A percentile compares a stretch with the other conserved stretches of the same genome.
phyloP scores from a whole-genome alignment of 2,797 vertebrate species.

The Vespertilio murinus region DNA sequence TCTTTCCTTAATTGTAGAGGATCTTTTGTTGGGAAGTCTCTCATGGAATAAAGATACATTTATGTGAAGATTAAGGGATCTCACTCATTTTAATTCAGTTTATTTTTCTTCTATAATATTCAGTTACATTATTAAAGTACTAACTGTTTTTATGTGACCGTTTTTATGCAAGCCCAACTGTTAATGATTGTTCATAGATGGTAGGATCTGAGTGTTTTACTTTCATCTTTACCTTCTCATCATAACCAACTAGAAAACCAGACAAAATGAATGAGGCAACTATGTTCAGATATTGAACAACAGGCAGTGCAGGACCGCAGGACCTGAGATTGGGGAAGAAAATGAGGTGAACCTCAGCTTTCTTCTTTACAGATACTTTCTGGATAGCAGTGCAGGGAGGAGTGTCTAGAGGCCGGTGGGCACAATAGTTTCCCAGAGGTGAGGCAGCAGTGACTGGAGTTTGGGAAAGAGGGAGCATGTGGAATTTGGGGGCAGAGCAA shows the following conservation, averaged over 20 bases:
- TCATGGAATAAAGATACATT: slow-evolving; percentile 20
- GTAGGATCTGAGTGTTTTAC: background rate
- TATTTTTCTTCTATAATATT: slow-evolving; percentile 33
- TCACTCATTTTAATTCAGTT: background rate
- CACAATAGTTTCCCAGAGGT: background rate
- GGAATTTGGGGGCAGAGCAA: background rate
- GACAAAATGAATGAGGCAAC: background rate
- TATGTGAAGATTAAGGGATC: slow-evolving; percentile 18
- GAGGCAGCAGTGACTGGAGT: background rate
- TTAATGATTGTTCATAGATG: background rate
- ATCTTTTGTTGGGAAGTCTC: slow-evolving; percentile 20
- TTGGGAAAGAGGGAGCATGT: background rate
- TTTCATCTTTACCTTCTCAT: background rate
- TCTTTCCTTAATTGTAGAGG: slow-evolving; percentile 46
- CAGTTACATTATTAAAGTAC: background rate
- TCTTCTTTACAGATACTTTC: background rate
- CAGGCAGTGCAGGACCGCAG: background rate
- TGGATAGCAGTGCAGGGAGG: background rate
- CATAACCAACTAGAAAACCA: background rate
- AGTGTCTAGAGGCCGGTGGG: no score
- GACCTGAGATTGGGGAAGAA: background rate
- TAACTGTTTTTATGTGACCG: background rate
- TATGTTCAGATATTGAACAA: background rate
- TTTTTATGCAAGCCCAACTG: background rate
- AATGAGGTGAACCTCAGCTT: background rate